phyloP scores from a whole-genome alignment of 2,888 invertebrate species.

The Uropetala carovei region DNA sequence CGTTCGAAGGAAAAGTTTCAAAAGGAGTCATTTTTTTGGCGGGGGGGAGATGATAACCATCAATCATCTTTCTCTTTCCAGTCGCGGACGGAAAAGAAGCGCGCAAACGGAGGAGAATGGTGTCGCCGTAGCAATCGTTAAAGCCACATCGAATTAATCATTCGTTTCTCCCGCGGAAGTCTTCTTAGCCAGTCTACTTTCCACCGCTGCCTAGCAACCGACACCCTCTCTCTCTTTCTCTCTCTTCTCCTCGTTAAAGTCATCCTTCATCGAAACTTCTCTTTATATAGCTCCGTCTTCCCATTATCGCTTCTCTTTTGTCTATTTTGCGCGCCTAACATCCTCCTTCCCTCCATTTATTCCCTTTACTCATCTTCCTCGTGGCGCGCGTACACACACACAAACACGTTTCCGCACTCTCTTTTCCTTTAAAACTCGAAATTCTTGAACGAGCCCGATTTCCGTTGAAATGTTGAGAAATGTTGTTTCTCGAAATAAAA shows the following conservation, averaged over 20 bases:
- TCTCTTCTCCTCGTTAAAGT: background rate
- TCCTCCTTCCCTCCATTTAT: too few species aligned
- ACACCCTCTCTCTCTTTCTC: background rate
- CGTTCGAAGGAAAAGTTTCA: too few species aligned
- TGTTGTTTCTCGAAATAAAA: too few species aligned
- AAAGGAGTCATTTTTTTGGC: background rate
- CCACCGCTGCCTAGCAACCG: background rate
- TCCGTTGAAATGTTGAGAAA: too few species aligned
- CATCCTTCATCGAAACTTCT: constrained; percentile 7
- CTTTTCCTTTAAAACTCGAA: too few species aligned
- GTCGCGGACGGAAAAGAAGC: background rate
- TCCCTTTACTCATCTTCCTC: too few species aligned
- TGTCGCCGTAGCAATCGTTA: background rate
- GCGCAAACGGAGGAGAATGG: background rate
- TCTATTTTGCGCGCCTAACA: too few species aligned
- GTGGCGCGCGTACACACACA: too few species aligned
- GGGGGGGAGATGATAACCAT: constrained; percentile 1
- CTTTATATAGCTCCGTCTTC: background rate
- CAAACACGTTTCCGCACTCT: too few species aligned
- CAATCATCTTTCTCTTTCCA: background rate
- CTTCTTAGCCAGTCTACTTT: background rate
- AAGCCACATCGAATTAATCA: constrained; percentile 16
- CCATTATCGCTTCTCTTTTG: background rate
- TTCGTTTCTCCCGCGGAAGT: constrained; percentile 7
- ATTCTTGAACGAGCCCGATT: too few species aligned